Conservation (phyloP, 2,113 vertebrate species). For the Cyanoderma ruficeps region DNA sequence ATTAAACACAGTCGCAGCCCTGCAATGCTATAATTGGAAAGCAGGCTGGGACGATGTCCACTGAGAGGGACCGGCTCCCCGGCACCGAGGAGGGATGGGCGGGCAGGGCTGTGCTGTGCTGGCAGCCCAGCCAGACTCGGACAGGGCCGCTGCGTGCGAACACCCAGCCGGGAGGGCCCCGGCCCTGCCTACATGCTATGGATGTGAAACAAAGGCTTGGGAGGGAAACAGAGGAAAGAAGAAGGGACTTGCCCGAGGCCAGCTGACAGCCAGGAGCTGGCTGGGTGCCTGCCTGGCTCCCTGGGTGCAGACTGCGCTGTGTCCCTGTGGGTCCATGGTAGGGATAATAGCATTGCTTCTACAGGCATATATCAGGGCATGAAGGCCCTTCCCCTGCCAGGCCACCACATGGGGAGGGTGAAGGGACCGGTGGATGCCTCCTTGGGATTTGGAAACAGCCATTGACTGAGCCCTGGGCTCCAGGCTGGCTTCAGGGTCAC, state of each 20-base stretch:
- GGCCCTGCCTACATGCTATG: neutral
- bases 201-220: neutral
- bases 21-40: constrained; percentile 64
- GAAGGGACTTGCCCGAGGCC: neutral
- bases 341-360: neutral
- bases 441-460: neutral
- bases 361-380: neutral
- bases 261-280: neutral
- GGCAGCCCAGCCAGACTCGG: neutral
- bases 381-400: neutral
- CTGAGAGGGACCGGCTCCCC: neutral
- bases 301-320: rapidly evolving
- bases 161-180: neutral
- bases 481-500: neutral
- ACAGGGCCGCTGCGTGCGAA: rapidly evolving
- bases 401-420: rapidly evolving
- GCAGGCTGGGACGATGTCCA: neutral
- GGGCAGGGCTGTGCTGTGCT: neutral
- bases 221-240: neutral
- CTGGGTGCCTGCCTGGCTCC: neutral
- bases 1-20: constrained; percentile 27
- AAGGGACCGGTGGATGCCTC: neutral
- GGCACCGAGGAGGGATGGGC: neutral
- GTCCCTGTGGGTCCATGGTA: rapidly evolving
- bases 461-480: rapidly evolving